Conservation (phyloP, 2,797 vertebrate species). For the Ctenopoma multispine region DNA sequence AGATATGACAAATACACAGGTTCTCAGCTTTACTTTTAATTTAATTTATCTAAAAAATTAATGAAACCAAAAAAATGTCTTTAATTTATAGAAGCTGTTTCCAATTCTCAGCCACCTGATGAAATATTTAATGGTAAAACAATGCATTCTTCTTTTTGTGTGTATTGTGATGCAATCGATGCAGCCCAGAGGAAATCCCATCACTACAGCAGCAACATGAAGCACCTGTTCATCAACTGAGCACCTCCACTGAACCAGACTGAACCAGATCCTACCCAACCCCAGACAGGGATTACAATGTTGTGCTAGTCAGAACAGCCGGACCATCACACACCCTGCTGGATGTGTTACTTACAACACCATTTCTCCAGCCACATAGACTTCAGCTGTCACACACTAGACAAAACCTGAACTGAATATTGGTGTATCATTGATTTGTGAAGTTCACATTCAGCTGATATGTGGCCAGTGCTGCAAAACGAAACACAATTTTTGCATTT, state of each 20-base stretch:
- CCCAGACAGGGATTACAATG: slow-evolving; percentile 60
- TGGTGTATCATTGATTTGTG: not conserved
- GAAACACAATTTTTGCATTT: not conserved
- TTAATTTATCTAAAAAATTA: slow-evolving; percentile 43
- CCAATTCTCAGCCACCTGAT: slow-evolving; percentile 40
- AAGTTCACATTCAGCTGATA: not conserved
- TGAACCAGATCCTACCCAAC: slow-evolving; percentile 60
- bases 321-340: slow-evolving; percentile 57
- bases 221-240: slow-evolving; percentile 74
- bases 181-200: slow-evolving; percentile 48
- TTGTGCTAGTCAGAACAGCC: slow-evolving; percentile 61
- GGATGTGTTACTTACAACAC: slow-evolving; percentile 37
- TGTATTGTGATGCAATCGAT: not conserved
- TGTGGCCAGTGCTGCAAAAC: not conserved
- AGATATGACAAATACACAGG: slow-evolving; percentile 17
- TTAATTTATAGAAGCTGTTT: slow-evolving; percentile 31
- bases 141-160: not conserved
- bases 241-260: slow-evolving; percentile 63
- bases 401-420: not conserved
- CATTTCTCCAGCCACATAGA: not conserved
- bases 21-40: slow-evolving; percentile 45
- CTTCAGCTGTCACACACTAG: not conserved
- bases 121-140: slow-evolving; percentile 10
- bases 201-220: slow-evolving; percentile 59
- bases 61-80: slow-evolving; percentile 14